Evolutionary conservation across 2,113 vertebrate species (phyloP), one percentile per base, ranked within the genome.

Genomic region (Misgurnus mizolepis): DNA sequence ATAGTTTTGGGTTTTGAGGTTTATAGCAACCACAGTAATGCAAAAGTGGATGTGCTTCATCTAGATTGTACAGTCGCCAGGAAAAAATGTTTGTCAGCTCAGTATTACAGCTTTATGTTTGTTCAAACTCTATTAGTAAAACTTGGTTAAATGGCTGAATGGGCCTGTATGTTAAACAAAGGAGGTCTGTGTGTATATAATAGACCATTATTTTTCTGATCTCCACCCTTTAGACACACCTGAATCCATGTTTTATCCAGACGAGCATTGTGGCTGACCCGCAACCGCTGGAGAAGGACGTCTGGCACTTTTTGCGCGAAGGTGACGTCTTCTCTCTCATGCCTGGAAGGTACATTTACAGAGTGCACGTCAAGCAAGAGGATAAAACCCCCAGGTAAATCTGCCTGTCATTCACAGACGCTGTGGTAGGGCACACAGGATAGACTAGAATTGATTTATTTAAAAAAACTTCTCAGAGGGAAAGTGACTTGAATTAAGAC

Each of bases 241-340:
- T 90, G 79, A 96, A 95, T 86, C 95, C 95, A 0, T 96, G 95
- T 84, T 97, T 96, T 78, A 67, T 92, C 56, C 94, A 90, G 85
- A 83, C 93, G 3, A 88, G 88, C 4, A 82, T 65, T 50, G 85
- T 81, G 12, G 89, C 86, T 9, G 60, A 83, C 5, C 90, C 94
- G 1, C 88, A 84, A 56, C 93, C 95, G 8, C 85, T 93, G 85
- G 88, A 92, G 80, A 93, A 66, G 74, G 88, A 91, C 67, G 53
- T 85, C 34, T 96, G 96, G 95, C 70, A 85, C 67, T 76, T 27
- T 1, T 90, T 97, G 11, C 82, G 61, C 27, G 84, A 90, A 0
- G 95, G 95, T 17, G 92, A 94, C 76, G 62, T 91, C 50, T 90
- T 96, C 87, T 95, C 95, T 11, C 89, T 97, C 43, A 89, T 96